Evolutionary conservation across 2,797 vertebrate genomes (phyloP), one percentile per base, ranked within the genome.

Genomic region (Tarsius wallacei): DNA sequence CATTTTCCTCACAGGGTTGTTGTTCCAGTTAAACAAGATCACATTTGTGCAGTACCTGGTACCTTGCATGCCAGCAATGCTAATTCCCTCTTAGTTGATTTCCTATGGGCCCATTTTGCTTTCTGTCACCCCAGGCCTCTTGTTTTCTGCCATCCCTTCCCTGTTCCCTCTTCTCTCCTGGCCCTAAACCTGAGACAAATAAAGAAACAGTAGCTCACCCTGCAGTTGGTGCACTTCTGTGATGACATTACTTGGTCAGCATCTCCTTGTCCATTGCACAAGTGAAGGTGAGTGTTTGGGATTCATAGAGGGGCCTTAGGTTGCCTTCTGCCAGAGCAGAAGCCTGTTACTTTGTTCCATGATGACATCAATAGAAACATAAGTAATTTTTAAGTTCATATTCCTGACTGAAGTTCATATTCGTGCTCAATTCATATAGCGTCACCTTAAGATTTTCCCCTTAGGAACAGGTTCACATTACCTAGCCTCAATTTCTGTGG

Each of bases 81-180:
- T 91, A n/a, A 82, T 94, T 82, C 74, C 42, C 76, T 88, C 31
- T 63, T 24, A 33, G 87, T 63, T 87, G 59, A 86, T 95, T 94
- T 94, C 59, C 86, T 57, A 0, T 13, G 3, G 47, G 22, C 16
- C 33, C n/a, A 63, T 47, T 85, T 90, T 68, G 8, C 76, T 59
- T 85, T 64, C 47, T 59, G 1, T 91, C 33, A 26, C 49, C 49
- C 78, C 59, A 7, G 8, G 13, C 53, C 21, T 87, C 63, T 36
- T 74, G 9, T 80, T 93, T 91, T 8, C 5, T 28, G 63, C 10
- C 24, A 68, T 19, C 24, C 71, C 28, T 91, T 59, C 49, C 42
- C 28, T 49, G 16, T 55, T 77, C 47, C 49, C 49, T 63, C 17
- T 57, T 88, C 3, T 14, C 36, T 85, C 13, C 63, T 66, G 68